Evolutionary conservation across 2,888 invertebrate genomes (phyloP).

Genomic region (Xylota sylvarum): DNA sequence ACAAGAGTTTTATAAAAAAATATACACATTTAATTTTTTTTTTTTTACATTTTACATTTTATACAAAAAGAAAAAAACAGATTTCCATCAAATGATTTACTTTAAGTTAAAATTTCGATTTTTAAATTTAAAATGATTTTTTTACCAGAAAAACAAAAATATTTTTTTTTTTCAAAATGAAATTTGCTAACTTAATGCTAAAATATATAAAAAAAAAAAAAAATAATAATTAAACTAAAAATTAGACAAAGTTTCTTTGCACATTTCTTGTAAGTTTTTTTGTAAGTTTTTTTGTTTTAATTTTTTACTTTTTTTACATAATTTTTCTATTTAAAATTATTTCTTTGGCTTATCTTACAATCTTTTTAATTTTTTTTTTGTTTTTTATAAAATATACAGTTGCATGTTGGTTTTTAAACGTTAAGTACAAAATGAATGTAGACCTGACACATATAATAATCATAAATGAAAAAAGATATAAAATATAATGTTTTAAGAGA

Average conservation of each 20-base stretch:
- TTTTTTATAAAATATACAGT: slow-evolving; percentile 78
- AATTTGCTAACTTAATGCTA: slow-evolving; percentile 61
- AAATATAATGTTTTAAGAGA: slow-evolving; percentile 26
- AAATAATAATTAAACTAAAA: slow-evolving; percentile 49
- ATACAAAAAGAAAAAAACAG: slow-evolving; percentile 50
- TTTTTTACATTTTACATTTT: slow-evolving; percentile 49
- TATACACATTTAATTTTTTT: slow-evolving; percentile 47
- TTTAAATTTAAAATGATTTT: slow-evolving; percentile 20
- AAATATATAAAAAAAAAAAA: slow-evolving; percentile 46
- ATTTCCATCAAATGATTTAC: not conserved
- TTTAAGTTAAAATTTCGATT: not conserved
- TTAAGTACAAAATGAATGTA: slow-evolving; percentile 79
- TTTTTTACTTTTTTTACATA: slow-evolving; percentile 69
- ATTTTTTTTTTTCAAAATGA: slow-evolving; percentile 34
- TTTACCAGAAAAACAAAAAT: slow-evolving; percentile 23
- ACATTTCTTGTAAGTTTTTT: slow-evolving; percentile 33
- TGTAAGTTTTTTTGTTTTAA: slow-evolving; percentile 21
- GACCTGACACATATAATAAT: slow-evolving; percentile 61
- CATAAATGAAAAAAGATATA: slow-evolving; percentile 9
- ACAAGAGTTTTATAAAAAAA: slow-evolving; percentile 62
- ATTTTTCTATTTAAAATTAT: slow-evolving; percentile 78
- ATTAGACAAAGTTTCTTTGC: slow-evolving; percentile 46
- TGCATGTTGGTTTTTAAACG: slow-evolving; percentile 77
- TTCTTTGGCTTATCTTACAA: slow-evolving; percentile 85
- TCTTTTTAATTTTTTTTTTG: too few relatives aligned